These are phyloP conservation scores for Tinea trinotella DNA, from an alignment of 2,888 invertebrate genomes.

Conservation along the genomic window DNA sequence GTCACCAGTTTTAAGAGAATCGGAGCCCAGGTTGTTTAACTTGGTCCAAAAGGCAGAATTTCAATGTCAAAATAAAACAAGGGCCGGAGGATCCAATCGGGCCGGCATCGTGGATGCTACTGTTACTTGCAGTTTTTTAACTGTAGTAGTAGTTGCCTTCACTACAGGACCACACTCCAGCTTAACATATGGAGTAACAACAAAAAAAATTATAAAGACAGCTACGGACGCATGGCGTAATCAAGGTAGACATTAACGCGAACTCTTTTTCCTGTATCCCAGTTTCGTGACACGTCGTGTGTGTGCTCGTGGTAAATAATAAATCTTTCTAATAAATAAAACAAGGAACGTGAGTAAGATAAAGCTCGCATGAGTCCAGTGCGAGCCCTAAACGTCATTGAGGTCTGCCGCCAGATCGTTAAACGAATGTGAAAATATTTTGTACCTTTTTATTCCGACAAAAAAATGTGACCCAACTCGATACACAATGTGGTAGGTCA, in stretches of 20 bases:
- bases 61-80: too few species aligned
- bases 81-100: too few species aligned
- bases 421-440: constrained; percentile 67
- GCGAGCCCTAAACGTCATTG: constrained; percentile 65
- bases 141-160: too few species aligned
- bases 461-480: constrained; percentile 39
- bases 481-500: constrained; percentile 53
- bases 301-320: constrained; percentile 68
- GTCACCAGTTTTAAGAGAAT: too few species aligned
- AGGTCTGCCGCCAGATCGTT: constrained; percentile 59
- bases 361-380: constrained; percentile 63
- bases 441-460: constrained; percentile 28
- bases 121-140: too few species aligned
- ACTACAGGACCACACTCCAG: too few species aligned
- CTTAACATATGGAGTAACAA: too few species aligned
- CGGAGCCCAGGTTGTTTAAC: too few species aligned
- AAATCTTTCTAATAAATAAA: constrained; percentile 73
- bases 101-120: too few species aligned
- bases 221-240: too few species aligned
- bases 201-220: too few species aligned
- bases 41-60: too few species aligned
- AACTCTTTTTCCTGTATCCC: constrained; percentile 56
- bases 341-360: constrained; percentile 68
- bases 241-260: constrained; percentile 47
- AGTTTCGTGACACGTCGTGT: constrained; percentile 69